These are phyloP conservation scores for Columba guinea DNA, from an alignment of 2,797 vertebrate species.

Conservation along the genomic window DNA sequence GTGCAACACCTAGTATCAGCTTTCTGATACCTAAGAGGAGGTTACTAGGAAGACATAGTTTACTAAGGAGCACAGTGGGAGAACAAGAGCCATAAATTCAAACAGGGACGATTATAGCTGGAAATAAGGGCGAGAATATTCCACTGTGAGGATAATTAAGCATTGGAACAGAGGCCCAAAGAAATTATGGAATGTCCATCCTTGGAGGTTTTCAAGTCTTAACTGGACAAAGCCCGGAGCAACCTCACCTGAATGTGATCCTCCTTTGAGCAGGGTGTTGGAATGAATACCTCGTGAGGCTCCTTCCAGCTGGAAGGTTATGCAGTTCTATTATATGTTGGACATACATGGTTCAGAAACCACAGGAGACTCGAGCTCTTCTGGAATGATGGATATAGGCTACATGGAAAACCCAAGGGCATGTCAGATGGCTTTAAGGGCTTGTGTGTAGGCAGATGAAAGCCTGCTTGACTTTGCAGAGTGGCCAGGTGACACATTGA, in stretches of 20 bases:
- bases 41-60: background rate
- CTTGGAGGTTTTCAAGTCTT: background rate
- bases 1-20: background rate
- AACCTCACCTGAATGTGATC: background rate
- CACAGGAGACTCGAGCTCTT: background rate
- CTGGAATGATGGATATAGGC: background rate
- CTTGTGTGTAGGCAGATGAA: background rate
- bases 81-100: background rate
- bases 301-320: background rate
- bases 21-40: background rate
- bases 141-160: background rate
- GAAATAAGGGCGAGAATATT: background rate
- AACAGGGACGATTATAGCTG: background rate
- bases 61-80: background rate
- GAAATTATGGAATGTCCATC: background rate
- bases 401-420: background rate
- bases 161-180: background rate
- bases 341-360: background rate
- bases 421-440: background rate
- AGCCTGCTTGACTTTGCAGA: background rate
- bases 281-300: background rate
- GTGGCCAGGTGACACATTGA: background rate
- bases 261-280: background rate
- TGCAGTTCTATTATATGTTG: background rate
- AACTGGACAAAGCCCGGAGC: background rate